phyloP scores from a whole-genome alignment of 2,888 invertebrate species.

The Tholera decimalis region DNA sequence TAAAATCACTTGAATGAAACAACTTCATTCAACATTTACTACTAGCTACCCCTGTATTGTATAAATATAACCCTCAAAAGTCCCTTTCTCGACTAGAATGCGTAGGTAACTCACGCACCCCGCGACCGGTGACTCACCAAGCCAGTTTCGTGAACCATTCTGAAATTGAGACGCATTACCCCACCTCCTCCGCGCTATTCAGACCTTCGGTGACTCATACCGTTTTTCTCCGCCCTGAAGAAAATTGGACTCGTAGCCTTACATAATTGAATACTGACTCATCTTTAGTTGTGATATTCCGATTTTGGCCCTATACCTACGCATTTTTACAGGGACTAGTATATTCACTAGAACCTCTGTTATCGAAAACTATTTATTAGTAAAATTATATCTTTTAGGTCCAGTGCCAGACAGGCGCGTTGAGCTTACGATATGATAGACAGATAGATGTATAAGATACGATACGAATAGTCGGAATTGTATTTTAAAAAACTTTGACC shows the following conservation, averaged over 20 bases:
- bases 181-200: slow-evolving; percentile 59
- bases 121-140: slow-evolving; percentile 55
- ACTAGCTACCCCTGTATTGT: background rate
- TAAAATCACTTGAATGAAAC: slow-evolving; percentile 24
- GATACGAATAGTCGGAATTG: too few species aligned
- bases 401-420: background rate
- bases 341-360: background rate
- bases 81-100: slow-evolving; percentile 8
- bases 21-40: slow-evolving; percentile 35
- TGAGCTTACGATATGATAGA: too few species aligned
- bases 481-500: too few species aligned
- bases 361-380: too few species aligned
- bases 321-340: background rate
- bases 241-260: slow-evolving; percentile 30
- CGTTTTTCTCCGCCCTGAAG: slow-evolving; percentile 19
- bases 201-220: slow-evolving; percentile 72
- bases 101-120: slow-evolving; percentile 42
- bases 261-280: slow-evolving; percentile 19
- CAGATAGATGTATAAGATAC: too few species aligned
- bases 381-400: background rate
- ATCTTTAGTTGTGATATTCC: background rate
- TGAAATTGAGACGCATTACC: slow-evolving; percentile 63
- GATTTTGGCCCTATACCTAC: background rate
- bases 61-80: background rate
- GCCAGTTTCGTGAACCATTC: slow-evolving; percentile 64